phyloP scores from a whole-genome alignment of 2,113 vertebrate genomes.

The Daphoenositta chrysoptera region DNA sequence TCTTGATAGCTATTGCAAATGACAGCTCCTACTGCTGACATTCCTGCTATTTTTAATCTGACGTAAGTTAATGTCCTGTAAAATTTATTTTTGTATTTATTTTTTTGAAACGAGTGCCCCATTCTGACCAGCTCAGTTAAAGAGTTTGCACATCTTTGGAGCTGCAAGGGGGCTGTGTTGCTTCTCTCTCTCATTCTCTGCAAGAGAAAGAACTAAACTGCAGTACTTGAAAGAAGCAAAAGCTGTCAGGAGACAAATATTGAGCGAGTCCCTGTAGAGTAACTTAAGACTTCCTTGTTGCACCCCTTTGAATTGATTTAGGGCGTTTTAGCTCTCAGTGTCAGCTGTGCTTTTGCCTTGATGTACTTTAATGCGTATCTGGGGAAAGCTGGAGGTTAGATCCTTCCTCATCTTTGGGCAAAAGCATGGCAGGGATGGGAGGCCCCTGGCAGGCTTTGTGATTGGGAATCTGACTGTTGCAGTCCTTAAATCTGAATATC shows the following conservation, averaged over 20 bases:
- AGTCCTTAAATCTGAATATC: not conserved
- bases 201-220: not conserved
- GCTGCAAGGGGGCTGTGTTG: not conserved
- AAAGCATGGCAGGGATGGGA: not conserved
- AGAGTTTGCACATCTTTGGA: not conserved
- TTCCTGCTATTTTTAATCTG: conserved; percentile 39
- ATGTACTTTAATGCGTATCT: rapidly evolving
- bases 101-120: not conserved
- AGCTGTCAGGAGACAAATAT: not conserved
- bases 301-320: not conserved
- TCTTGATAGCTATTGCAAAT: conserved; percentile 29
- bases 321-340: not conserved
- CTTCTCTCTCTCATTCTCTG: not conserved
- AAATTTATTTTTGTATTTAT: not conserved
- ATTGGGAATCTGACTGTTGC: not conserved
- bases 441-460: not conserved
- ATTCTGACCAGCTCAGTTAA: not conserved
- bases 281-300: not conserved
- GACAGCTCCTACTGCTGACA: conserved; percentile 17
- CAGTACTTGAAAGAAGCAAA: not conserved
- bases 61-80: not conserved
- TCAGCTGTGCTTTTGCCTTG: not conserved
- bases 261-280: not conserved
- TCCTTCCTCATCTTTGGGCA: not conserved
- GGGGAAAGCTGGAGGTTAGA: not conserved